Evolutionary conservation across 2,113 vertebrate species (phyloP).

Genomic region (Pelmatolapia mariae): DNA sequence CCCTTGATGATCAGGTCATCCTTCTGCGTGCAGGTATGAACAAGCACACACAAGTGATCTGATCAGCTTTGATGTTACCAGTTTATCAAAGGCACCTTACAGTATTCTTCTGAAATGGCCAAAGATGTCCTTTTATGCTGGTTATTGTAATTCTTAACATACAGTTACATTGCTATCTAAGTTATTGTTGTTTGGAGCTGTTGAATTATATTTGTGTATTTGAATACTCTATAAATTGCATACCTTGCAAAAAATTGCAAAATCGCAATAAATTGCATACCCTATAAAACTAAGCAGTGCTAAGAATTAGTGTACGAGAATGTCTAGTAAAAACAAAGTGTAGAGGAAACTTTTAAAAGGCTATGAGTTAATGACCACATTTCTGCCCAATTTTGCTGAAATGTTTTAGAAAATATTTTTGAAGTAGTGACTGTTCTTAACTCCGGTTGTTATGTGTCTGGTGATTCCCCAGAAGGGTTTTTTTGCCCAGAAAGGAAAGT

Average conservation of each 20-base stretch:
- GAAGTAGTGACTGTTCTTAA: not conserved
- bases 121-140: not conserved
- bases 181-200: not conserved
- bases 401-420: not conserved
- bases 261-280: not conserved
- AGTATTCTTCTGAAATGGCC: not conserved
- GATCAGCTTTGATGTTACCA: not conserved
- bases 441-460: not conserved
- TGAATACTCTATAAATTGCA: not conserved
- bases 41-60: not conserved
- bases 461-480: not conserved
- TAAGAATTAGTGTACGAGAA: not conserved
- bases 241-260: not conserved
- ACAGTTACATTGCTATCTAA: not conserved
- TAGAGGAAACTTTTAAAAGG: not conserved
- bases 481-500: not conserved
- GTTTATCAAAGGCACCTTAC: not conserved
- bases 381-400: not conserved
- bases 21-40: constrained; percentile 86
- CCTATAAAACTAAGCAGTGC: not conserved
- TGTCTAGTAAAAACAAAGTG: not conserved
- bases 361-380: not conserved
- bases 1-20: constrained; percentile 97
- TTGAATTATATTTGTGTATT: not conserved
- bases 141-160: not conserved